Percentiles rank a stretch among this genome's conserved stretches.
phyloP scores from a whole-genome alignment of 1,140 invertebrate species.

The Elymnias hypermnestra region DNA sequence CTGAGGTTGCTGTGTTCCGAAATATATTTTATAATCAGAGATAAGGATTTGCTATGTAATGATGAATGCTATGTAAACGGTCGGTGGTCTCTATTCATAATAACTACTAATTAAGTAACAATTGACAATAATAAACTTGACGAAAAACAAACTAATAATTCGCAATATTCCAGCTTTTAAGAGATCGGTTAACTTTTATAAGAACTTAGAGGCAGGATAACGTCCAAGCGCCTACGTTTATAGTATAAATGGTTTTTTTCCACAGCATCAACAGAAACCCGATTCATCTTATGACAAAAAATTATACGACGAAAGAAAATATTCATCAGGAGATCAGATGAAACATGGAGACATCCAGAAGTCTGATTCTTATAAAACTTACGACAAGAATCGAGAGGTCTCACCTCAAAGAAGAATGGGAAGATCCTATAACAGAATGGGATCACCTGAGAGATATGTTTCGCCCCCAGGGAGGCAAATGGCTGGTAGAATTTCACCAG shows the following conservation, averaged over 20 bases:
- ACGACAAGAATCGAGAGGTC: constrained; percentile 20
- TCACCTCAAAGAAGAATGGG: constrained; percentile 8
- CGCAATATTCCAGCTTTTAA: no score
- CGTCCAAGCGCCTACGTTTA: no score
- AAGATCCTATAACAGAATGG: constrained; percentile 3
- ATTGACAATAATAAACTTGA: no score
- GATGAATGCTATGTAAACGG: no score
- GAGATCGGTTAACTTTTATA: no score
- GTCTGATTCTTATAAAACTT: constrained; percentile 14
- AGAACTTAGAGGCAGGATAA: no score
- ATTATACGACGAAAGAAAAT: constrained; percentile 22
- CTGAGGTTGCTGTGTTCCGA: no score
- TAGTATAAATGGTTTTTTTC: not conserved
- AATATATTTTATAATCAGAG: no score
- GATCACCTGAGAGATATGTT: constrained; percentile 6
- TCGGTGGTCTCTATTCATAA: no score
- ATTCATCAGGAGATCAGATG: constrained; percentile 5
- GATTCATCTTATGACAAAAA: constrained; percentile 11
- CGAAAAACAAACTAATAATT: no score
- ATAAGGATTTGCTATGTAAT: no score
- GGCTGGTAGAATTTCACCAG: constrained; percentile 3
- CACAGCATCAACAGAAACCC: constrained; percentile 12
- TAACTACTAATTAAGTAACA: no score
- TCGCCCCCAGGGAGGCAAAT: constrained; percentile 6
- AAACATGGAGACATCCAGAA: constrained; percentile 6